These are phyloP conservation scores for Rallus crepitans DNA, from an alignment of 2,797 vertebrate species.

Conservation along the genomic window DNA sequence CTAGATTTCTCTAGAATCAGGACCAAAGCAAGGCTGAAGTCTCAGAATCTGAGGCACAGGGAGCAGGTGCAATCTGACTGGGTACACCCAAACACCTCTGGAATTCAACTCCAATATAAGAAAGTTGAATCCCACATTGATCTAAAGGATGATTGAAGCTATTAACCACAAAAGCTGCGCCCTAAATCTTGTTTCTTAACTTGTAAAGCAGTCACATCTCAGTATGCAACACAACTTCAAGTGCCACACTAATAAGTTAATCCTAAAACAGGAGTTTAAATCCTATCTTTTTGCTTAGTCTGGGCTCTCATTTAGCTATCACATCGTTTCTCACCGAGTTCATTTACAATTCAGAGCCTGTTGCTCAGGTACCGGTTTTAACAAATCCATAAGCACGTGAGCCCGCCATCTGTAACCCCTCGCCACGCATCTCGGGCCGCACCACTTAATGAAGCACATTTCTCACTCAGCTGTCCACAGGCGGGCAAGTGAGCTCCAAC, in stretches of 20 bases:
- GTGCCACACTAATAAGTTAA: background rate
- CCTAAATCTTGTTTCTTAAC: background rate
- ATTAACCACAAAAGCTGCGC: background rate
- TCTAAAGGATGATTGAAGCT: background rate
- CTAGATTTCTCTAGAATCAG: background rate
- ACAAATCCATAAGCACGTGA: background rate
- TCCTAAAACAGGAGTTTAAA: background rate
- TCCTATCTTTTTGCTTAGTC: conserved; percentile 1
- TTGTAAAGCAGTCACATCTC: background rate
- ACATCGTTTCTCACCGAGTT: background rate
- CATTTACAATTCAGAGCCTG: background rate
- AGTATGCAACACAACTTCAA: background rate
- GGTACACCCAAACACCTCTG: background rate
- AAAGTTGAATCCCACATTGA: background rate
- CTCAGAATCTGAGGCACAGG: background rate
- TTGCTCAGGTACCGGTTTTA: background rate
- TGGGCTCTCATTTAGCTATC: background rate
- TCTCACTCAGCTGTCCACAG: conserved; percentile 70
- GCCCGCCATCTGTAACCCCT: background rate
- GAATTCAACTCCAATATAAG: background rate
- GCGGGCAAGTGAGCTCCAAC: conserved; percentile 49
- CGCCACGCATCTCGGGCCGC: conserved; percentile 58
- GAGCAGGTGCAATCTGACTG: background rate
- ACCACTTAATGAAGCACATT: conserved; percentile 33
- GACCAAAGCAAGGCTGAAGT: background rate